Base-by-base conservation (phyloP, 2,797 vertebrate genomes). In the Urophycis tenuis region DNA sequence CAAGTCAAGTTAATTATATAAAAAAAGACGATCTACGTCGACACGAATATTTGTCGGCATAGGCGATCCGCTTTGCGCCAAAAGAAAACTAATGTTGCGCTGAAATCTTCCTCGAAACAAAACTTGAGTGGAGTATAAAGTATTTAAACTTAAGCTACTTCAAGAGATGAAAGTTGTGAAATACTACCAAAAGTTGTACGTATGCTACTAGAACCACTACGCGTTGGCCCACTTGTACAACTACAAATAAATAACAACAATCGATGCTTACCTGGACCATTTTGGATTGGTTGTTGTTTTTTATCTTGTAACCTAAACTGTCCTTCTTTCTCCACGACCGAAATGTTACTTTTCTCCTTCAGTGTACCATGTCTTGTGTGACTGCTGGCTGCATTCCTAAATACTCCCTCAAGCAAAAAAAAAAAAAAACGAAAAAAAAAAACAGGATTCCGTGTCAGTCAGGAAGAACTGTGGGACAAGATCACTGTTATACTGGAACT, bases 221-320 rank as follows among this genome's bases (percentile, higher is more conserved):
- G n/a, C n/a, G 22, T 39, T 39, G 6, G n/a, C 25, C n/a, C n/a
- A n/a, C n/a, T n/a, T n/a, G n/a, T 29, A 67, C n/a, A 2, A 67
- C 25, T 67, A 67, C 11, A 29, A 29, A 29, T 29, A 29, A 34
- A 4, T 22, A 22, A 19, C 0, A 53, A 53, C 5, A 29, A 67
- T n/a, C n/a, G n/a, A 67, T 12, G 78, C 88, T 78, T 90, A 93
- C 93, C 93, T 91, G 82, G 76, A 90, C 78, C 93, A 93, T 93
- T 87, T 71, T 84, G 75, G 83, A 76, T 75, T n/a, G n/a, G 75
- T 36, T 25, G 70, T 74, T 17, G 39, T 78, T 25, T 84, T 41
- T 76, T 67, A 45, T 76, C 74, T 64, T 82, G 60, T 34, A 79
- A 10, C 10, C 60, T 67, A 77, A 73, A 19, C 74, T 83, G 82